Base-by-base conservation (phyloP, 2,888 invertebrate species). In the Acholoe squamosa region DNA sequence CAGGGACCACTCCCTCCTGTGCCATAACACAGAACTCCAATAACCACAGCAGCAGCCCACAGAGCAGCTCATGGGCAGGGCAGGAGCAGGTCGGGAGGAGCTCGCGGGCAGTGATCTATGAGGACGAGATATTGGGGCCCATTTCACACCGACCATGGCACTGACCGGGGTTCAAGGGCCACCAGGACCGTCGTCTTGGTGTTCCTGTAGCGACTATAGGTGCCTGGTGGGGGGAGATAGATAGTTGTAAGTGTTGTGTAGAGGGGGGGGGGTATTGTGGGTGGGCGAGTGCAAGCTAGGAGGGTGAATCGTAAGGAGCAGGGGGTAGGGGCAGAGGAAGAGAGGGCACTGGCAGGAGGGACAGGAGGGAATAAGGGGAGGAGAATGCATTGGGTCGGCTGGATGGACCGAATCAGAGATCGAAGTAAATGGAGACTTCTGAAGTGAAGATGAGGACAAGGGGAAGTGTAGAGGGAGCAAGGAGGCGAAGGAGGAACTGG, bases 21-120 rank as follows among this genome's bases (percentile, higher is more conserved):
- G 71, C 16, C 71, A 71, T 71, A 71, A 71, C 71, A 28, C 71
- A 71, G 71, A 28, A 25, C 71, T 25, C 28, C 28, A 1, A n/a
- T n/a, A n/a, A n/a, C n/a, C n/a, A n/a, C n/a, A n/a, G n/a, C n/a
- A n/a, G n/a, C n/a, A 7, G 61, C 22, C 5, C 61, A 25, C 25
- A 1, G 71, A 71, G 71, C 28, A 25, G 71, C 71, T 28, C 28
- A 25, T 25, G 14, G n/a, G 61, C 25, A 61, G 61, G 5, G 19
- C 22, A n/a, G 61, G 71, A 71, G 71, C 28, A 14, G 61, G 5
- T 12, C 22, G 14, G 61, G 71, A 71, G 71, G 5, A 14, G 71
- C 28, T 71, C 71, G 1, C 25, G 71, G 71, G 71, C 31, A 71
- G 71, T 71, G 71, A 71, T 71, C 71, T 71, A 71, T 71, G 71